Base-by-base conservation (phyloP, 2,888 invertebrate genomes). In the Agrilus mali region DNA sequence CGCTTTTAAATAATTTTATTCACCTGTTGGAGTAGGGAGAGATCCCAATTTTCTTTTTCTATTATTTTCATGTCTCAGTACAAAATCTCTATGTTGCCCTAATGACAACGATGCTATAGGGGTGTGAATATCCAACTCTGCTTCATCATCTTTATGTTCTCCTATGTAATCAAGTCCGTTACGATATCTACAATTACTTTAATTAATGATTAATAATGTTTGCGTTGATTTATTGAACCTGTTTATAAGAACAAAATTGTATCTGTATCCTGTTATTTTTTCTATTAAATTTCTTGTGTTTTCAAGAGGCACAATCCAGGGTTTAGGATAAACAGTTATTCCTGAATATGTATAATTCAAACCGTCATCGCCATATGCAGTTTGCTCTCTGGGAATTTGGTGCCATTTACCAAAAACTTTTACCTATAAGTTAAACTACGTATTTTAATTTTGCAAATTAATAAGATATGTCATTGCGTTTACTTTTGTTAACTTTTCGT, bases 131-230 rank as follows among this genome's bases (percentile, higher is more conserved):
- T 77, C 78, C 45, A 83, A 64, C 49, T 82, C 82, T 10, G 71
- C 71, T 64, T 84, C 82, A 55, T 79, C 78, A 57, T 83, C 83
- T 56, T 77, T 70, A 55, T 83, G 82, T 55, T 81, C 80, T 8
- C 82, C 80, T 63, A 83, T 81, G 52, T 80, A 75, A 58, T 83
- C 82, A 34, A 63, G 60, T 10, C 82, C 82, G 64, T 80, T 72
- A 56, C 74, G 70, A 56, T 82, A 83, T 60, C 82, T 82, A 53
- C 7, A 51, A 50, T 48, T 20, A 3, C 10, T 27, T 27, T 27
- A 10, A 22, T 22, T 22, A 22, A 6, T 22, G 4, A 22, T 6
- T 22, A 2, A 6, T 27, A 27, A 20, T 27, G n/a, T 14, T 33
- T 33, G 6, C 6, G 2, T 33, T 33, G 12, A 15, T 15, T 13